Conservation (phyloP, 2,113 vertebrate species). For the Steatornis caripensis region DNA sequence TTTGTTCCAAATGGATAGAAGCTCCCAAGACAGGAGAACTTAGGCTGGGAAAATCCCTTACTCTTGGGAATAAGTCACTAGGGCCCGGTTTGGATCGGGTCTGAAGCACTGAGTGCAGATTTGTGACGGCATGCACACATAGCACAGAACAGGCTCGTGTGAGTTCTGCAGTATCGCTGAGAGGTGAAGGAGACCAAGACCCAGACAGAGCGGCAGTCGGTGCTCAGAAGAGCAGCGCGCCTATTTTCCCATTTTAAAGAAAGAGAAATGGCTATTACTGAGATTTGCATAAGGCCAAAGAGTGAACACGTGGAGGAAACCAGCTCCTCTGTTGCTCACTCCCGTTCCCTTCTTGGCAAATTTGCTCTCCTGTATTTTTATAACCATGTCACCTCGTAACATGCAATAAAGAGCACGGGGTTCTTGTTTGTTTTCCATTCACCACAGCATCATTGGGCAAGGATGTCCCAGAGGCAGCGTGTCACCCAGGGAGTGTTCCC, state of each 20-base stretch:
- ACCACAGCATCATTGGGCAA: background rate
- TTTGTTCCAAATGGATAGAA: background rate
- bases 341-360: background rate
- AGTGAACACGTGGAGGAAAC: background rate
- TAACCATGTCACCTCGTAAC: background rate
- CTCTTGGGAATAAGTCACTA: background rate
- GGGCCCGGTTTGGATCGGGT: background rate
- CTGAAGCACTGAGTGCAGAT: background rate
- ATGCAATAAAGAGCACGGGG: background rate
- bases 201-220: background rate
- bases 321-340: background rate
- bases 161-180: accelerated
- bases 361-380: background rate
- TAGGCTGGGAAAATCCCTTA: background rate
- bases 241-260: background rate
- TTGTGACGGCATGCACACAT: accelerated
- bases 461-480: background rate
- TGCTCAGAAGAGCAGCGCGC: background rate
- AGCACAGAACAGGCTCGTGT: background rate
- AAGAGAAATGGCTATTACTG: background rate
- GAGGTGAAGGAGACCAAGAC: background rate
- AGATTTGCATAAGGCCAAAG: background rate
- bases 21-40: background rate
- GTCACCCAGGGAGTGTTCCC: background rate
- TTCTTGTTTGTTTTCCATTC: background rate